These are phyloP conservation scores for Trogon melanurus DNA, from an alignment of 2,113 vertebrate genomes.

Conservation along the genomic window DNA sequence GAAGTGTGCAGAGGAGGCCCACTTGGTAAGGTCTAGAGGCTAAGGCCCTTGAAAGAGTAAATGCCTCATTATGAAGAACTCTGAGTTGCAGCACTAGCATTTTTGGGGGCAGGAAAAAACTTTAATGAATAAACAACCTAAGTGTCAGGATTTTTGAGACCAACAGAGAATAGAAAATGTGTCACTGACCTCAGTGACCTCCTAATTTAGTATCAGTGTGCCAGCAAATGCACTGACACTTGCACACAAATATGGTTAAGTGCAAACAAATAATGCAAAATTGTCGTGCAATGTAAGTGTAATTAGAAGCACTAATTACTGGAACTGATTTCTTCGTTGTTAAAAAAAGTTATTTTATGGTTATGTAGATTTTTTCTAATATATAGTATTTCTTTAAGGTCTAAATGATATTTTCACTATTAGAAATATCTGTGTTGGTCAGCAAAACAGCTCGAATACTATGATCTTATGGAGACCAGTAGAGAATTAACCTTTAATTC, in stretches of 20 bases:
- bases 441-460: background rate
- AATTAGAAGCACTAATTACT: background rate
- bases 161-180: background rate
- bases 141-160: background rate
- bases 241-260: background rate
- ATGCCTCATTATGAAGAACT: background rate
- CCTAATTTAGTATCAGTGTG: background rate
- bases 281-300: background rate
- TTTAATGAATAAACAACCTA: background rate
- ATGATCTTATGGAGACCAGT: background rate
- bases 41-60: background rate
- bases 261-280: background rate
- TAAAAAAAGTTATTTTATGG: background rate
- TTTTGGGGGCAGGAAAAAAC: background rate
- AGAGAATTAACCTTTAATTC: background rate
- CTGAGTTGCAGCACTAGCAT: background rate
- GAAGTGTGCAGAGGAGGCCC: slow-evolving; percentile 89
- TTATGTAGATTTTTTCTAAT: background rate
- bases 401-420: background rate
- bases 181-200: background rate
- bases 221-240: background rate
- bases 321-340: background rate
- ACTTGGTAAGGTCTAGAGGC: slow-evolving; percentile 79
- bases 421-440: background rate
- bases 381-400: background rate